Evolutionary conservation across 1,140 invertebrate species (phyloP).

Genomic region (Gonioctena quinquepunctata): DNA sequence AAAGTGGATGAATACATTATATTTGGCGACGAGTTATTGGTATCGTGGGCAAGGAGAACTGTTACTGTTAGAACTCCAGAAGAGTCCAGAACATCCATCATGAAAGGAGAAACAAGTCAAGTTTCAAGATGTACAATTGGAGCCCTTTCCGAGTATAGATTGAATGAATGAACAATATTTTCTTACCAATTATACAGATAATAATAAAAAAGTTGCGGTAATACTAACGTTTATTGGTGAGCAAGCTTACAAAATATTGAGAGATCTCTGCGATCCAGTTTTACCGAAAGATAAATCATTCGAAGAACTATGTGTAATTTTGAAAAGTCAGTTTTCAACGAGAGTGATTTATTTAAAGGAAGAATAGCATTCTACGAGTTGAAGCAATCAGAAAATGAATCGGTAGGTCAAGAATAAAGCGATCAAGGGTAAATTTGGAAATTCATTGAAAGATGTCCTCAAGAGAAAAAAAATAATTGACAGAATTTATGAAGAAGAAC

Average conservation of each 20-base stretch:
- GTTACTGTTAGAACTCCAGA: too few relatives aligned
- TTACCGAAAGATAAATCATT: not conserved
- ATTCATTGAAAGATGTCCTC: not conserved
- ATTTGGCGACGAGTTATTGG: too few relatives aligned
- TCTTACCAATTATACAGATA: too few relatives aligned
- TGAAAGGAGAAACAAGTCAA: too few relatives aligned
- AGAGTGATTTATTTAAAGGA: not conserved
- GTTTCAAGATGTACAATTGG: too few relatives aligned
- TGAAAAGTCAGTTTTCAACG: not conserved
- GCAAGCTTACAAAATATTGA: not conserved
- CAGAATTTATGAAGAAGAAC: not conserved
- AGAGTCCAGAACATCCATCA: too few relatives aligned
- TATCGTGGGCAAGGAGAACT: too few relatives aligned
- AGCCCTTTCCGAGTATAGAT: too few relatives aligned
- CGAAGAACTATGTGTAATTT: not conserved
- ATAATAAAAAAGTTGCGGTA: too few relatives aligned
- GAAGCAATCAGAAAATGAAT: not conserved
- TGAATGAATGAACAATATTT: too few relatives aligned
- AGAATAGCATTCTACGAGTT: not conserved
- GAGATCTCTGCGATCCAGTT: not conserved
- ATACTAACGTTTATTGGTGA: not conserved
- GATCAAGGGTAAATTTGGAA: not conserved
- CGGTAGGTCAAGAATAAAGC: not conserved
- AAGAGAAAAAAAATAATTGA: not conserved
- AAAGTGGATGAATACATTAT: too few relatives aligned